Conservation (phyloP, 92 coral and sea anemone species). For the Porites rus region DNA sequence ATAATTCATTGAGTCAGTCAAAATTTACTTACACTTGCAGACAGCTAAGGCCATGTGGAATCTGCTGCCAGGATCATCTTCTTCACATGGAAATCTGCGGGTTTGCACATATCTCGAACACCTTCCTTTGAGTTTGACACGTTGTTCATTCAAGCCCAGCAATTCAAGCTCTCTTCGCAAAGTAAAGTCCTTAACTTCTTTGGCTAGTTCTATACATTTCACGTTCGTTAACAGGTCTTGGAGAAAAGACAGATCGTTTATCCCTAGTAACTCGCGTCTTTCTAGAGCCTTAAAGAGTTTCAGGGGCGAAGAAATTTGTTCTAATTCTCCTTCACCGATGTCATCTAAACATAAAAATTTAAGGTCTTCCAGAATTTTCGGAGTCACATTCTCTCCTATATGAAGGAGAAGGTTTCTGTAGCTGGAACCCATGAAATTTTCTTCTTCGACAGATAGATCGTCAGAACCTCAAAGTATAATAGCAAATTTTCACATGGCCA, state of each 20-base stretch:
- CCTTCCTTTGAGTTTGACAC: background rate
- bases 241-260: constrained; percentile 37
- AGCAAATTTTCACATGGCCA: no score
- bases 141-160: background rate
- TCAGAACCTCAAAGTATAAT: no score
- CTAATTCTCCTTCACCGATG: constrained; percentile 40
- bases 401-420: no score
- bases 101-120: background rate
- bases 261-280: constrained; percentile 21
- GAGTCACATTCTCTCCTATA: no score
- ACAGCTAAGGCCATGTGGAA: no score
- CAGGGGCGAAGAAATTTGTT: constrained; percentile 12
- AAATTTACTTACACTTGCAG: no score
- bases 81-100: background rate
- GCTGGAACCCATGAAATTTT: no score
- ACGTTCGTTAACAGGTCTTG: constrained; percentile 26
- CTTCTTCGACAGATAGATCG: no score
- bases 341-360: constrained; percentile 18
- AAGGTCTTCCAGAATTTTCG: no score
- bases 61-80: background rate
- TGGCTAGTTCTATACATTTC: constrained; percentile 17
- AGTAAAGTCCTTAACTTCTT: constrained; percentile 31
- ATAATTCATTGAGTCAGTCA: no score
- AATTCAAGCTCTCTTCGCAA: constrained; percentile 2
- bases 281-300: constrained; percentile 54